Conservation (phyloP, 2,888 invertebrate genomes). For the Torymus tubicola region DNA sequence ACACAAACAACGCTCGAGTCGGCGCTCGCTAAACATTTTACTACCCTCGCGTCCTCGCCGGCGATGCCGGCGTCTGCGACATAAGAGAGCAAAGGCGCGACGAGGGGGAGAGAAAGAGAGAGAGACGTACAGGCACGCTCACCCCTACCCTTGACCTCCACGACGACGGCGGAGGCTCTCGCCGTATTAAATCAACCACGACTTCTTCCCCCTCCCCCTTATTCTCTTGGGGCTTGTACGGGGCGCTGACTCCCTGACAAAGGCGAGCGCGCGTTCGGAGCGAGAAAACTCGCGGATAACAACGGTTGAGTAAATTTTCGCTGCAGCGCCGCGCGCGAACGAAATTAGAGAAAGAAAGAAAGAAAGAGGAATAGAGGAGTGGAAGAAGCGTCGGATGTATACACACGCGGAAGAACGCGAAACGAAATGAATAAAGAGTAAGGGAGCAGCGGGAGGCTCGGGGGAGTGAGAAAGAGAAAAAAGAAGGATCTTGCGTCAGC, state of each 20-base stretch:
- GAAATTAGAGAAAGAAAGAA: conserved; percentile 3
- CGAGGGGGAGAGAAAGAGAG: conserved; percentile 34
- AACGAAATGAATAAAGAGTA: conserved; percentile 35
- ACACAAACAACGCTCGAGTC: neutral
- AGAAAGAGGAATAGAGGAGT: neutral
- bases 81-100: conserved; percentile 29
- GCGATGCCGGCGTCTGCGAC: conserved; percentile 28
- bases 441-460: neutral
- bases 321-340: neutral
- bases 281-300: neutral
- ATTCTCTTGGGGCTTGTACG: conserved; percentile 11
- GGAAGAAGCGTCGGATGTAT: too few species aligned
- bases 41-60: conserved; percentile 8
- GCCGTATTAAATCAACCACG: conserved; percentile 35
- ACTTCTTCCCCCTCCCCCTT: conserved; percentile 13
- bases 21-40: conserved; percentile 28
- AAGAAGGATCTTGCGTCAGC: neutral
- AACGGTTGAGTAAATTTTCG: neutral
- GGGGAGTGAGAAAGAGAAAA: neutral
- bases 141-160: conserved; percentile 55
- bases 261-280: too few species aligned
- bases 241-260: too few species aligned
- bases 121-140: conserved; percentile 45
- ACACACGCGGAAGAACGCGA: neutral
- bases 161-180: conserved; percentile 24